Conservation (phyloP, 2,113 vertebrate species). For the Anolis carolinensis region DNA sequence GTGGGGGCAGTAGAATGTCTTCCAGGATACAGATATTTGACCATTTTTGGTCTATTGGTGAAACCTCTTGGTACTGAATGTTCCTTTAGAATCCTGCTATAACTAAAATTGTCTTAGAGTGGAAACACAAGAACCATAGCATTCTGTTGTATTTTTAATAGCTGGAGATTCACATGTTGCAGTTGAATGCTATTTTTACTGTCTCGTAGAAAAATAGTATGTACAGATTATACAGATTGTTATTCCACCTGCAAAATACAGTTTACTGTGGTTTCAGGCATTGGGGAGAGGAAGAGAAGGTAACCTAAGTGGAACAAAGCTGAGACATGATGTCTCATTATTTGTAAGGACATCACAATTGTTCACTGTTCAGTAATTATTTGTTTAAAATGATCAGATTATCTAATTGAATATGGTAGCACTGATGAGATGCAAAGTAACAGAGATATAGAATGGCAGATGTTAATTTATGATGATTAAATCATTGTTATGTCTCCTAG, state of each 20-base stretch:
- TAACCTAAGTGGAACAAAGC: neutral
- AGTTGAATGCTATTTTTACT: too few relatives aligned
- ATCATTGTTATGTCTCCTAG: conserved; percentile 65
- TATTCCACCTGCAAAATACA: neutral
- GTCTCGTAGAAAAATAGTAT: too few relatives aligned
- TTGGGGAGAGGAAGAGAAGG: neutral
- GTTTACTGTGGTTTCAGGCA: neutral
- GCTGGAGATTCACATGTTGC: too few relatives aligned
- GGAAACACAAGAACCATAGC: neutral
- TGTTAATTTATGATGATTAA: neutral
- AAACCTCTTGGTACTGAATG: neutral
- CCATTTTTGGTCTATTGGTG: neutral
- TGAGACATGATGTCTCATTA: neutral
- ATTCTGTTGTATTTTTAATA: too few relatives aligned
- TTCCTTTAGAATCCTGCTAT: too few relatives aligned
- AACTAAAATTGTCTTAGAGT: neutral
- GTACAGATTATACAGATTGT: too few relatives aligned
- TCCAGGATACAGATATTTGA: neutral
- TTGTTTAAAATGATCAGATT: neutral
- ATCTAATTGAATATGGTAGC: neutral
- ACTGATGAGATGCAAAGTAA: neutral
- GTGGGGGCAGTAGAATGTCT: neutral
- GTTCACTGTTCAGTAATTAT: neutral
- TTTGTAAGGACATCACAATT: neutral
- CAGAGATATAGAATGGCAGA: neutral